Base-by-base conservation (phyloP, 1,140 invertebrate species). In the Nasonia vitripennis region DNA sequence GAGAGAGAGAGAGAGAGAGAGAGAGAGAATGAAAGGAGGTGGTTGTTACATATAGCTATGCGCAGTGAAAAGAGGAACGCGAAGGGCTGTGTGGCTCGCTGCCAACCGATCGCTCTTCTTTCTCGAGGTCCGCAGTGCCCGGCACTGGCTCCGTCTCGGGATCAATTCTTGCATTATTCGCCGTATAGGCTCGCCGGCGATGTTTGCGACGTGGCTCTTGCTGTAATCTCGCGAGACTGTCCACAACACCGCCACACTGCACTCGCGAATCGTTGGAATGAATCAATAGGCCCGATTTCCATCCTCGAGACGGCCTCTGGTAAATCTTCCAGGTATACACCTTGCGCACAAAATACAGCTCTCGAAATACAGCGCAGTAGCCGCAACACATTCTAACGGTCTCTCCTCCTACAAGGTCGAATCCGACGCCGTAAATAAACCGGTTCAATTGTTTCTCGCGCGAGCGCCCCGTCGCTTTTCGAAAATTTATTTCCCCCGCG, bases 101-200 rank as follows among this genome's bases (percentile, higher is more conserved):
- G 81, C 71, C 71, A 83, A 83, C 70, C 51, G 81, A 83, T 83
- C 71, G 71, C 51, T 70, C 48, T 67, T 77, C 23, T 67, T 34
- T 6, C 34, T 77, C n/a, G 20, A 55, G 51, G 51, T 62, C 80
- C 17, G 41, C 80, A 74, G n/a, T 82, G 27, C 11, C 70, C 45
- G 14, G 9, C 23, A 9, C 70, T 55, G 5, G 31, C 41, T 3
- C 45, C 34, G 6, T 23, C 27, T 45, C 17, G 23, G 75, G 75
- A 83, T 83, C 71, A 74, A 67, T 62, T 75, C 62, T 77, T 37
- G 41, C 41, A 83, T 83, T 83, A 83, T 83, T 62, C 2, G 31
- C 48, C 67, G 41, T 45, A 41, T 7, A 45, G 9, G 41, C 6
- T 10, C 0, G 41, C 7, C 5, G 41, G 7, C 7, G 41, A 41